Evolutionary conservation across 2,797 vertebrate species (phyloP), one percentile per base, ranked within the genome.

Genomic region (Takifugu ocellatus): DNA sequence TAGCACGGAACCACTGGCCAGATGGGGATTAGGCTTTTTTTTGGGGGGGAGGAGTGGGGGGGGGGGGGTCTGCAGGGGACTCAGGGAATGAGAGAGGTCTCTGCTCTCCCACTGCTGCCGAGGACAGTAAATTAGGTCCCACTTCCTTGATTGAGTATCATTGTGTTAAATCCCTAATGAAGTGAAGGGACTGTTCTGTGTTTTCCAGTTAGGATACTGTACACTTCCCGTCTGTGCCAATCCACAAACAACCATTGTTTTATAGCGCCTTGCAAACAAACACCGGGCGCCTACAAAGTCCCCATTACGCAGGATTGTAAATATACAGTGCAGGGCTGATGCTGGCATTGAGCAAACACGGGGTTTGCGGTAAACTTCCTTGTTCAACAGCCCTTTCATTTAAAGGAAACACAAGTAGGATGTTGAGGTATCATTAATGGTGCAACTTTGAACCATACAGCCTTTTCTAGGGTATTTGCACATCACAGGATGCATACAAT

Each of bases 221-320:
- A 63, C 67, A 75, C 69, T 84, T 86, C 82, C 81, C 75, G 72
- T n/a, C 59, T 65, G 56, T 54, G 65, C 68, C 44, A 24, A 75
- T 78, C 66, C 70, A 75, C 66, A 81, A 86, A 84, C 78, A 81
- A 51, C 70, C 71, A 83, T 87, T 88, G 86, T 85, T 86, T 75
- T 60, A 62, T 56, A 26, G 65, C 1, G 68, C 62, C 68, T 66
- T 25, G 57, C 78, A 82, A 84, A 79, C 70, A 84, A 83, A 81
- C 72, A 80, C 45, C 33, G 63, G 79, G 81, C 58, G 63, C 77
- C 72, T 60, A 54, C 71, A 70, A 75, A 29, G 54, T 51, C 74
- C 77, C 43, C 51, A 25, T 77, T 78, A 61, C 69, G 59, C 48
- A 52, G 45, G 48, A 64, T 49, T 63, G 59, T 54, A 72, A 74